A percentile compares a stretch with the other conserved stretches of the same genome.
Evolutionary conservation across 2,888 invertebrate genomes (phyloP).

Genomic region (Patella depressa): DNA sequence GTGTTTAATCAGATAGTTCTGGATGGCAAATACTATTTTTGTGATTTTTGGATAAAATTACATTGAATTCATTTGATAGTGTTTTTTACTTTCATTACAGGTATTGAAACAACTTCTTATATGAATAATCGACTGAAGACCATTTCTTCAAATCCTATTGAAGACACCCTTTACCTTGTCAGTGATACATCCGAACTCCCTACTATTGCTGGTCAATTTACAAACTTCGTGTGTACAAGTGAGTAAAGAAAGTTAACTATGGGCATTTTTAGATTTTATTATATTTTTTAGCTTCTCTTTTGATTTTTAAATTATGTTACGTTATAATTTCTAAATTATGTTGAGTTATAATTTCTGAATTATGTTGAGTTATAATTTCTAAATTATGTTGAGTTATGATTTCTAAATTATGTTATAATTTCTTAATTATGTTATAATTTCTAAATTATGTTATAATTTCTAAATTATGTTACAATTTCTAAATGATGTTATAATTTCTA

Average conservation of each 20-base stretch:
- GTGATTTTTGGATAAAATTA: neutral
- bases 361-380: too few relatives aligned
- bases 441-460: too few relatives aligned
- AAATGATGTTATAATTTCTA: too few relatives aligned
- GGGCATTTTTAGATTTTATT: slow-evolving; percentile 2
- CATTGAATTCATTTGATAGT: neutral
- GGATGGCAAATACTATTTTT: neutral
- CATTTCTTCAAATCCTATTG: slow-evolving; percentile 50
- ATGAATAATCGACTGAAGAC: slow-evolving; percentile 48
- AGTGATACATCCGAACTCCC: slow-evolving; percentile 43
- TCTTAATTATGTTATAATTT: too few relatives aligned
- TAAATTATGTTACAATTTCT: too few relatives aligned
- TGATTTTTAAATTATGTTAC: too few relatives aligned
- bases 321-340: too few relatives aligned
- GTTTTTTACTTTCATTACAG: slow-evolving; percentile 28
- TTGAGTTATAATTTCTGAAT: too few relatives aligned
- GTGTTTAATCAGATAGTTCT: neutral
- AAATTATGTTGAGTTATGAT: too few relatives aligned
- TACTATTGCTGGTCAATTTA: slow-evolving; percentile 47
- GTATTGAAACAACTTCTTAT: slow-evolving; percentile 46
- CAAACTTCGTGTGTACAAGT: slow-evolving; percentile 63
- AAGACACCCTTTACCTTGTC: slow-evolving; percentile 40
- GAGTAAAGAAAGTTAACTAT: slow-evolving; percentile 18
- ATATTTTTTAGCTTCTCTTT: too few relatives aligned
- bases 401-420: too few relatives aligned